Base-by-base conservation (phyloP, 2,888 invertebrate genomes). In the Eucera pruinosa region DNA sequence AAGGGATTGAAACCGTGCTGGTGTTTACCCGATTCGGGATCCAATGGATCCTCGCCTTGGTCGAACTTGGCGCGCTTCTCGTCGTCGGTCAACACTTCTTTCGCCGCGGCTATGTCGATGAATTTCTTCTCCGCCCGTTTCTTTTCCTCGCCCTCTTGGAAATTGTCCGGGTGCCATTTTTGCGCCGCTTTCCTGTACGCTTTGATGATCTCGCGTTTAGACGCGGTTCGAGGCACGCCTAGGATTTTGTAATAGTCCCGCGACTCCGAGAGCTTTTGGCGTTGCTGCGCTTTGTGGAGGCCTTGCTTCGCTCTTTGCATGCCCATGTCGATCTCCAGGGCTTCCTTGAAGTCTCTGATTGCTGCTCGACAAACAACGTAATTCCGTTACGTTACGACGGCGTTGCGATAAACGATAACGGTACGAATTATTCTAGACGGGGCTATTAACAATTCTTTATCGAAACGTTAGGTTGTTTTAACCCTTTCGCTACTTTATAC, bases 141-240 rank as follows among this genome's bases (percentile, higher is more conserved):
- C 93, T 99, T 99, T 91, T 98, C 97, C 79, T 97, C 96, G 13
- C 95, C 96, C 60, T 94, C 94, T 64, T 94, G 95, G 93, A 96
- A 99, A 93, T 97, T 98, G 93, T 99, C 99, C 0, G 99, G 99
- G 93, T 99, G 99, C 99, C 99, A 99, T 92, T 98, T 97, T 93
- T 98, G 98, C 15, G 99, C 99, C 62, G 97, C 95, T 93, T 98
- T 98, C 83, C 99, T 95, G 93, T 99, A 99, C 20, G 98, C 99
- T 94, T 99, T 99, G 15, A 95, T 94, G 50, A 99, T 97, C 92
- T 99, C 98, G 89, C 96, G 96, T 93, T 99, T 99, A 58, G 94
- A 95, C 2, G 99, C 99, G 62, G 95, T 95, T 90, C 98, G 95
- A 90, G 97, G 96, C 0, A 99, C 98, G 15, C 96, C 97, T 66